These are phyloP conservation scores for Atopsyche davidsoni DNA, from an alignment of 1,140 invertebrate genomes.

Conservation along the genomic window DNA sequence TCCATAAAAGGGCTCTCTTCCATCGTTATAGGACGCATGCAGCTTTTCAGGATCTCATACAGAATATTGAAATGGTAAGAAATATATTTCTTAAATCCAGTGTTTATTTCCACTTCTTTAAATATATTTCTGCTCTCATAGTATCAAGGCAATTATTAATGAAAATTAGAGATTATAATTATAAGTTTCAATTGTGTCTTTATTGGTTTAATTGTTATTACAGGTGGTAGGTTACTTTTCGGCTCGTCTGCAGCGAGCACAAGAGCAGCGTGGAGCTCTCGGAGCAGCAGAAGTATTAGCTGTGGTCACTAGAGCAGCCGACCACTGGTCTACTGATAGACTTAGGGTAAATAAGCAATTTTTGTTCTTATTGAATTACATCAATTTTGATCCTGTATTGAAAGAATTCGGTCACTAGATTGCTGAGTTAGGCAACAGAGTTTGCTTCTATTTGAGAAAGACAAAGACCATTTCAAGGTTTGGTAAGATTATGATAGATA, in stretches of 20 bases:
- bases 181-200: no score
- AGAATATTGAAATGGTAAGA: constrained; percentile 91
- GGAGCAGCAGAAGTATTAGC: constrained; percentile 81
- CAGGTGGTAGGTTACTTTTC: constrained; percentile 87
- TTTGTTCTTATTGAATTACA: no score
- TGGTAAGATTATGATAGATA: no score
- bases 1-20: constrained; percentile 92
- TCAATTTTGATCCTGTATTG: no score
- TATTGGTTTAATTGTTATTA: constrained; percentile 21
- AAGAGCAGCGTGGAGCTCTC: constrained; percentile 61
- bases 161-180: no score
- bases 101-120: background rate
- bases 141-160: no score
- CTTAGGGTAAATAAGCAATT: constrained; percentile 61
- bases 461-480: no score
- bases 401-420: no score
- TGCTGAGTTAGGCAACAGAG: no score
- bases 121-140: constrained; percentile 11
- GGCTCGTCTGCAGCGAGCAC: constrained; percentile 58
- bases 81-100: constrained; percentile 12
- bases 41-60: constrained; percentile 90
- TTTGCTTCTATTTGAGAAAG: no score
- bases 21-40: constrained; percentile 79
- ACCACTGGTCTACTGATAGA: constrained; percentile 86
- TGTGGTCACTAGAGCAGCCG: constrained; percentile 79